A percentile compares a stretch with the other conserved stretches of the same genome.
Conservation (phyloP, 2,797 vertebrate species). For the Pangasius mekongensis region DNA sequence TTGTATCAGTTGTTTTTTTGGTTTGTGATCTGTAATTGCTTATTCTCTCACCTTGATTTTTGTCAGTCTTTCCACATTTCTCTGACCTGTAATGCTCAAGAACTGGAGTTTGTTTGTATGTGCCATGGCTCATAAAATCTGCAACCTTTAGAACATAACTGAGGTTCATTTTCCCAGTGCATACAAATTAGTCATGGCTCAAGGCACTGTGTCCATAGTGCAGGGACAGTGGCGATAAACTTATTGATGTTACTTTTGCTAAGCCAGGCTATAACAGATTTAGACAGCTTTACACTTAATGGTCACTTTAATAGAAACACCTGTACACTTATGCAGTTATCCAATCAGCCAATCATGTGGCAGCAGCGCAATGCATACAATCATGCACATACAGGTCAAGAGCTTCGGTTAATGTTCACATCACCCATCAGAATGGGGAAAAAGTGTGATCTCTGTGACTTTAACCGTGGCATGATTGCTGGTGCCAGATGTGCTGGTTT, state of each 20-base stretch:
- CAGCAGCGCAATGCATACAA: no score
- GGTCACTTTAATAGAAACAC: no score
- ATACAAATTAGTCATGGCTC: background rate
- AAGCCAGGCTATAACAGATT: constrained; percentile 31
- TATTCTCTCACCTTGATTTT: background rate
- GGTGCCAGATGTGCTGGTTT: no score
- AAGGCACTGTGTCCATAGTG: constrained; percentile 12
- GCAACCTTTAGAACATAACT: constrained; percentile 17
- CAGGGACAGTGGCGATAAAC: constrained; percentile 43
- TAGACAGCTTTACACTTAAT: background rate
- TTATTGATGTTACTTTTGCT: constrained; percentile 54
- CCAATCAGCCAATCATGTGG: no score
- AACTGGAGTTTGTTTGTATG: constrained; percentile 15
- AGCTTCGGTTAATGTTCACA: background rate
- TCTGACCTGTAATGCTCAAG: constrained; percentile 10
- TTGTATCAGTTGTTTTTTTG: background rate
- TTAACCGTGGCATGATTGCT: no score
- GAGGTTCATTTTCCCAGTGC: background rate
- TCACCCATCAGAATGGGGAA: background rate
- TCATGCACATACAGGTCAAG: background rate
- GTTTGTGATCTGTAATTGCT: background rate
- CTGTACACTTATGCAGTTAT: no score
- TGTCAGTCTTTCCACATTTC: background rate
- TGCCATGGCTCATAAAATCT: background rate
- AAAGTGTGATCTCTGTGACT: background rate